Base-by-base conservation (phyloP, 2,888 invertebrate genomes). In the Julus scanicus region DNA sequence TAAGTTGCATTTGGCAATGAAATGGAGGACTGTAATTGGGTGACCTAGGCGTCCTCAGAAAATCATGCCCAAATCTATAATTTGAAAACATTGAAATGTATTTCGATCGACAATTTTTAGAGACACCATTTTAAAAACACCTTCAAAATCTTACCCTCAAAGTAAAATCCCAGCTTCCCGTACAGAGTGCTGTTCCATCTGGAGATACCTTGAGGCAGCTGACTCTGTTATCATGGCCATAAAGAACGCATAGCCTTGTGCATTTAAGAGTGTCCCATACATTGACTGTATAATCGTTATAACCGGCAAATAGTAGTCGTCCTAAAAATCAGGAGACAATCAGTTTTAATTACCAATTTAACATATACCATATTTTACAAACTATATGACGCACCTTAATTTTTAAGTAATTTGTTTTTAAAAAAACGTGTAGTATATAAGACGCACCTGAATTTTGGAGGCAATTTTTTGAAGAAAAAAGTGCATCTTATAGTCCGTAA, bases 261-360 rank as follows among this genome's bases (percentile, higher is more conserved):
- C 97, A 97, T 92, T 99, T 99, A 90, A 99, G 94, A 63, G 98
- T 97, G 93, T 99, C 99, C 99, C 99, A 99, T 57, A 98, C 96
- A 93, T 98, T 98, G 88, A 99, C 97, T 57, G 98, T 99, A 93
- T 99, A 98, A 93, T 99, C 99, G 92, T 98, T 97, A 93, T 99
- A 99, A 89, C 99, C 99, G 90, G 99, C 98, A 94, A 99, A 99
- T 91, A 99, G 93, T 90, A 99, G 94, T 29, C 99, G 96, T 39
- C 97, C 96, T 95, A 91, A 57, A 49, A 11, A 89, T 57, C n/a
- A 88, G 57, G n/a, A 63, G 2, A 48, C 40, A 80, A 84, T 39
- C 39, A 71, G 80, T 86, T 71, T 63, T 3, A 84, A 48, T 15
- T 84, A 84, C 8, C 2, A 84, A 17, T 29, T 83, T 83, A 83